These are phyloP conservation scores for Lerista edwardsae DNA, from an alignment of 2,797 vertebrate species.

Conservation along the genomic window DNA sequence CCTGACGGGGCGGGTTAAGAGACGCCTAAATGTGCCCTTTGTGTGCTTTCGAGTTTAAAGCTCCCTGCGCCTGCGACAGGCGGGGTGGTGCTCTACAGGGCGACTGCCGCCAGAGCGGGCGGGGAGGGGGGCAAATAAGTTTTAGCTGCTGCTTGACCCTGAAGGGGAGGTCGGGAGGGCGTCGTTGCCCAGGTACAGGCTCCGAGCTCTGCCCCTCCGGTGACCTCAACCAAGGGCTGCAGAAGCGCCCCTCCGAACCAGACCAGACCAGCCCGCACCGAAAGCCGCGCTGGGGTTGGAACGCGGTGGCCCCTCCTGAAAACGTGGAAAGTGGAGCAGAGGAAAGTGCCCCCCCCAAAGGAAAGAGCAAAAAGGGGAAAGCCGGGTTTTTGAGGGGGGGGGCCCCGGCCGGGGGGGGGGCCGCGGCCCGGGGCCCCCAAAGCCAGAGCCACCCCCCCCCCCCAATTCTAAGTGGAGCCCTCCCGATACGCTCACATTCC, in stretches of 20 bases:
- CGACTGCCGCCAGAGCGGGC: neutral
- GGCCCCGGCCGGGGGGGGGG: too few species aligned
- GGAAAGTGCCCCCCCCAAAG: neutral
- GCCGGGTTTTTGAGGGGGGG: too few species aligned
- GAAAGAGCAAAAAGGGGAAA: neutral
- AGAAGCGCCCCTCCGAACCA: conserved; percentile 58
- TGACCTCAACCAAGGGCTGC: conserved; percentile 66
- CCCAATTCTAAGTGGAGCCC: neutral
- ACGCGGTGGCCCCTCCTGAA: neutral
- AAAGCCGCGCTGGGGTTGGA: conserved; percentile 44
- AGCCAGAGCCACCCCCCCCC: too few species aligned
- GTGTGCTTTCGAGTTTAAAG: neutral
- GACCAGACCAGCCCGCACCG: conserved; percentile 62
- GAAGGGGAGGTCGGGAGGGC: neutral
- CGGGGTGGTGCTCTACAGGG: neutral
- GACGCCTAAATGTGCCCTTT: neutral
- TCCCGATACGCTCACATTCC: too few species aligned
- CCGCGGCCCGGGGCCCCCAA: too few species aligned
- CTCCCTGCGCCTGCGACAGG: neutral
- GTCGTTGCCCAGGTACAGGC: too few species aligned
- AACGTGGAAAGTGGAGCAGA: neutral
- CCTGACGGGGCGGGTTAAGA: neutral
- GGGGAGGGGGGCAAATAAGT: neutral
- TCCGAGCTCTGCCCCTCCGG: conserved; percentile 60
- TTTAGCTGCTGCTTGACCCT: neutral